Evolutionary conservation across 1,140 invertebrate genomes (phyloP).

Genomic region (Cydia amplana): DNA sequence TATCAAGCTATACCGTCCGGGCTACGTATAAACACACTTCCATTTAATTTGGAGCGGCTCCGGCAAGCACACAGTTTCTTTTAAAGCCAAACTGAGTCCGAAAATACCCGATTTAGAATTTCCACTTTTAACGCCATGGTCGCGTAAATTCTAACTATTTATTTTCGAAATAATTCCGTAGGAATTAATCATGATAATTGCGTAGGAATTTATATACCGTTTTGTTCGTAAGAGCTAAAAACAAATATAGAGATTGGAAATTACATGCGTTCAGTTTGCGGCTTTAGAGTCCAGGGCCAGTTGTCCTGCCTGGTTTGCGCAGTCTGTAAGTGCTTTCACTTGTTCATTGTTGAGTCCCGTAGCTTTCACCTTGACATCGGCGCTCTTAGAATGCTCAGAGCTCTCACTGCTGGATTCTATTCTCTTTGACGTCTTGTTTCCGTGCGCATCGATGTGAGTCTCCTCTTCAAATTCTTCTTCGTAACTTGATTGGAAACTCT

Average conservation of each 20-base stretch:
- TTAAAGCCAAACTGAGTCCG: conserved; percentile 13
- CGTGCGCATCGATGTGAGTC: conserved; percentile 72
- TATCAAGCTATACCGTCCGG: not conserved
- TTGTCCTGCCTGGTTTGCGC: conserved; percentile 73
- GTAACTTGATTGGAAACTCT: conserved; percentile 72
- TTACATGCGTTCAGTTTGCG: conserved; percentile 69
- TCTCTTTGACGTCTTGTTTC: conserved; percentile 72
- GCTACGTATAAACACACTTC: conserved; percentile 3
- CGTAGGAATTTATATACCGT: not conserved
- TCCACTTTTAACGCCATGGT: not conserved
- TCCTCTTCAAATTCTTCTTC: conserved; percentile 78
- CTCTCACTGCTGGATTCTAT: conserved; percentile 74
- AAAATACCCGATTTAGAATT: conserved; percentile 5
- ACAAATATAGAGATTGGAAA: conserved; percentile 35
- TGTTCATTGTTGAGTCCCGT: conserved; percentile 73
- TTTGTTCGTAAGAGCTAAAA: conserved; percentile 2
- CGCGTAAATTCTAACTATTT: not conserved
- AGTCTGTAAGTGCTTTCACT: conserved; percentile 75
- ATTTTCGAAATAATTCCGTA: not conserved
- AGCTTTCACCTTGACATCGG: conserved; percentile 76
- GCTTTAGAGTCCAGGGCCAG: conserved; percentile 74
- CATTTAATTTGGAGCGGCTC: conserved; percentile 10
- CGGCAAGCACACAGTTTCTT: conserved; percentile 21
- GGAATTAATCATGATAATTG: not conserved
- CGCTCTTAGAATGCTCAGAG: conserved; percentile 75